Conservation (phyloP, 2,888 invertebrate species). For the Muschampia plurimacula region DNA sequence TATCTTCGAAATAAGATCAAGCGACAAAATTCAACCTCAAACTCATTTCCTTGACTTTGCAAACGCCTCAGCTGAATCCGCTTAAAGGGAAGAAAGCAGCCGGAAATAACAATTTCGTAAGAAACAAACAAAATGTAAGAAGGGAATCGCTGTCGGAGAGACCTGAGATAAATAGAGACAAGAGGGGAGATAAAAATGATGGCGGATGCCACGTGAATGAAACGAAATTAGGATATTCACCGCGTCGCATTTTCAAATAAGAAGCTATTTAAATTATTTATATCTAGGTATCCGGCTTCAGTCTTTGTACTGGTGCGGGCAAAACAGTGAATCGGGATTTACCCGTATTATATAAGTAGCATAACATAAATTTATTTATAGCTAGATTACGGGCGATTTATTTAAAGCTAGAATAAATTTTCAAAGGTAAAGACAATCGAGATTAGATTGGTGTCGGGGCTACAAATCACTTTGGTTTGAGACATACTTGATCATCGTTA, state of each 20-base stretch:
- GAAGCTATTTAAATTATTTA: conserved; percentile 75
- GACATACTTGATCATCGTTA: no score
- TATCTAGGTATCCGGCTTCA: conserved; percentile 60
- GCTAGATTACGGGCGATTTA: background rate
- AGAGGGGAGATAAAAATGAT: conserved; percentile 84
- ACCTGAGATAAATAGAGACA: conserved; percentile 80
- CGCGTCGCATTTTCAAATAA: conserved; percentile 67
- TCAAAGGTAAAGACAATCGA: background rate
- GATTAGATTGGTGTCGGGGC: no score
- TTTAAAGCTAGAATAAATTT: background rate
- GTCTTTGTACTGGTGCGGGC: conserved; percentile 15
- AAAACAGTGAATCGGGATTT: conserved; percentile 12
- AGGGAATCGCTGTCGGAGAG: conserved; percentile 71
- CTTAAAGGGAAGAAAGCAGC: conserved; percentile 77
- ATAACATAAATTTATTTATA: conserved; percentile 49
- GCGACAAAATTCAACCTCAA: conserved; percentile 67
- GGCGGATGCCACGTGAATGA: conserved; percentile 80
- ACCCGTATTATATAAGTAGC: background rate
- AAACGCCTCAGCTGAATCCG: conserved; percentile 75
- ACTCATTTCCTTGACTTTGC: conserved; percentile 79
- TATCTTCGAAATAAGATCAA: conserved; percentile 66
- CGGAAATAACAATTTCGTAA: conserved; percentile 84
- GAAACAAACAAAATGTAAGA: conserved; percentile 83
- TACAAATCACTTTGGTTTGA: no score
- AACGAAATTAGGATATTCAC: conserved; percentile 82